A percentile compares a stretch with the other conserved stretches of the same genome.
Conservation (phyloP, 23 tunicate species). For the Ascidia mentula region DNA sequence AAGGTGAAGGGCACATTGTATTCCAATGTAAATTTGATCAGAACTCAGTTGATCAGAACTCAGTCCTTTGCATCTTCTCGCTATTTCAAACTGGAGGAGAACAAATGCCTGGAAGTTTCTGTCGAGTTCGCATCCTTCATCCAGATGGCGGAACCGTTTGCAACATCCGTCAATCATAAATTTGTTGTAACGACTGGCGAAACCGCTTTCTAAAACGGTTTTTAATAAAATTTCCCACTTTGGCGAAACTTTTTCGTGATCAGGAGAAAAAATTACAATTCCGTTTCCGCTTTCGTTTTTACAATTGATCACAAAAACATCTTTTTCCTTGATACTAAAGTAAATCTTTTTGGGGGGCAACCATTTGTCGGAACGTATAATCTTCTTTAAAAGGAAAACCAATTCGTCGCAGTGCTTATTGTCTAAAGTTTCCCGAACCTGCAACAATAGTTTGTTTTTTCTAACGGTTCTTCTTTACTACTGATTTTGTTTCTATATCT, state of each 20-base stretch:
- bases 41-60: not conserved
- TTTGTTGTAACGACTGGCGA: not conserved
- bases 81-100: not conserved
- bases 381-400: too few relatives aligned
- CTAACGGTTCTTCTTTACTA: too few relatives aligned
- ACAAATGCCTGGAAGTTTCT: not conserved
- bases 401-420: too few relatives aligned
- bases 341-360: not conserved
- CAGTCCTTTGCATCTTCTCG: not conserved
- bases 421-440: too few relatives aligned
- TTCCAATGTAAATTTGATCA: not conserved
- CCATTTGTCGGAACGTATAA: too few relatives aligned
- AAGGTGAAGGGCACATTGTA: not conserved
- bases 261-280: not conserved
- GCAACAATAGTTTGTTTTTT: too few relatives aligned
- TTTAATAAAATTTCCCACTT: not conserved
- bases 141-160: not conserved
- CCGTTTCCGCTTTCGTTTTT: not conserved
- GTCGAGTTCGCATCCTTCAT: not conserved
- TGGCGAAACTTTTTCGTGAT: not conserved
- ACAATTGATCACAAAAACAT: not conserved
- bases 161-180: not conserved
- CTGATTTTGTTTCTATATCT: too few relatives aligned
- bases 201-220: not conserved
- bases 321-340: not conserved